Percentiles rank a stretch among this genome's conserved stretches.
phyloP scores from a whole-genome alignment of 2,113 vertebrate genomes.

The Proterorhinus semilunaris region DNA sequence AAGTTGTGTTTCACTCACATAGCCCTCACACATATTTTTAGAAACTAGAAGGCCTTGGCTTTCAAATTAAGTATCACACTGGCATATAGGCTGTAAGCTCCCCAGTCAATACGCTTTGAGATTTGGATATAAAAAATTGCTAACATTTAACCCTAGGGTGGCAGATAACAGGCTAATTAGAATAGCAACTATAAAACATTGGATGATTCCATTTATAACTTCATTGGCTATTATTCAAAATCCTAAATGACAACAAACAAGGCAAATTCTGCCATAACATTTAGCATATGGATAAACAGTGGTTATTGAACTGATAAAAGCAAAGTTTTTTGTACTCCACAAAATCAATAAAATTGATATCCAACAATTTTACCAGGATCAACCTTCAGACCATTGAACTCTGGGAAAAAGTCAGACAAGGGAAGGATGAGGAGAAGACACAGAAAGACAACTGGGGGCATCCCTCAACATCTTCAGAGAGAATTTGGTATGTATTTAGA shows the following conservation, averaged over 20 bases:
- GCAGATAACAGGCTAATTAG: not conserved
- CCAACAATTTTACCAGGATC: slow-evolving; percentile 57
- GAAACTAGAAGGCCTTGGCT: no score
- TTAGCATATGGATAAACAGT: not conserved
- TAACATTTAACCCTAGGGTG: no score
- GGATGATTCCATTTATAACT: not conserved
- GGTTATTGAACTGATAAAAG: no score
- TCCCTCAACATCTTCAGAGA: slow-evolving; percentile 89
- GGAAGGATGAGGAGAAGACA: slow-evolving; percentile 74
- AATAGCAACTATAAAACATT: not conserved
- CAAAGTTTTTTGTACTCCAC: not conserved
- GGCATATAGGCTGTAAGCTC: no score
- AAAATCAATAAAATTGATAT: not conserved
- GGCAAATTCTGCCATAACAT: not conserved
- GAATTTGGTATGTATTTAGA: slow-evolving; percentile 83
- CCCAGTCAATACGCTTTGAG: no score
- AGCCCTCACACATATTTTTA: no score
- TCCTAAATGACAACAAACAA: not conserved
- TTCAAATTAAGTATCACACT: no score
- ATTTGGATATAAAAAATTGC: no score
- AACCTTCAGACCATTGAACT: slow-evolving; percentile 76
- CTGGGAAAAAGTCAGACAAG: slow-evolving; percentile 67
- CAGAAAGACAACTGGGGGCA: slow-evolving; percentile 81
- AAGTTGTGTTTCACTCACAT: no score
- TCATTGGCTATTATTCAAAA: not conserved